Percentiles rank a stretch among this genome's conserved stretches.
Evolutionary conservation across 1,140 invertebrate genomes (phyloP).

Genomic region (Bicyclus anynana): DNA sequence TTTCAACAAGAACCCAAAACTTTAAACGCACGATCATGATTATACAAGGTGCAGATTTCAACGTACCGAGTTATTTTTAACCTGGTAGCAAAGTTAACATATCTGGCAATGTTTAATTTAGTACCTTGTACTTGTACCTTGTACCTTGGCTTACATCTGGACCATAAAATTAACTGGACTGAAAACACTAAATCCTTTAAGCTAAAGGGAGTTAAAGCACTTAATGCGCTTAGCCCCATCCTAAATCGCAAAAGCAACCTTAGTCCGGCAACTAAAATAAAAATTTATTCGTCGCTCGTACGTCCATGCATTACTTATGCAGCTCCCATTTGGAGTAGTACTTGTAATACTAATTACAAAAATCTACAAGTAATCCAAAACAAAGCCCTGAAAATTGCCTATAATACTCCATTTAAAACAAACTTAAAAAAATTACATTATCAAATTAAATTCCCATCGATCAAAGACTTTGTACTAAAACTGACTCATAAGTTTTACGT

Average conservation of each 20-base stretch:
- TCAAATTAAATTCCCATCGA: neutral
- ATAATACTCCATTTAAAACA: neutral
- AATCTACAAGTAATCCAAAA: constrained; percentile 2
- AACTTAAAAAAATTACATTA: neutral
- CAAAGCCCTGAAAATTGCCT: neutral
- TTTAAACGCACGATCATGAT: too few relatives aligned
- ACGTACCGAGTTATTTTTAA: too few relatives aligned
- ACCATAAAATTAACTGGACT: neutral
- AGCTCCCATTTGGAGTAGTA: constrained; percentile 2
- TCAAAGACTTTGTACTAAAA: neutral
- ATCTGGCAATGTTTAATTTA: too few relatives aligned
- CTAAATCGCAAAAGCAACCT: neutral
- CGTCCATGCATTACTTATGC: neutral
- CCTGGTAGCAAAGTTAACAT: too few relatives aligned
- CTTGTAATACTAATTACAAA: neutral
- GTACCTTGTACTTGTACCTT: too few relatives aligned
- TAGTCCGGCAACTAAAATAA: neutral
- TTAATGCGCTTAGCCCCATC: neutral
- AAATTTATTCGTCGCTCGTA: neutral
- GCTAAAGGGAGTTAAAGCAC: neutral
- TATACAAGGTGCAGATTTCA: too few relatives aligned
- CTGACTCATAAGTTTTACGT: too few relatives aligned
- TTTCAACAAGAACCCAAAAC: too few relatives aligned
- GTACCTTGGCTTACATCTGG: neutral
- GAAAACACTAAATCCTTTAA: neutral